A percentile compares a stretch with the other conserved stretches of the same genome.
phyloP scores from a whole-genome alignment of 2,113 vertebrate genomes.

The Xenopus laevis region DNA sequence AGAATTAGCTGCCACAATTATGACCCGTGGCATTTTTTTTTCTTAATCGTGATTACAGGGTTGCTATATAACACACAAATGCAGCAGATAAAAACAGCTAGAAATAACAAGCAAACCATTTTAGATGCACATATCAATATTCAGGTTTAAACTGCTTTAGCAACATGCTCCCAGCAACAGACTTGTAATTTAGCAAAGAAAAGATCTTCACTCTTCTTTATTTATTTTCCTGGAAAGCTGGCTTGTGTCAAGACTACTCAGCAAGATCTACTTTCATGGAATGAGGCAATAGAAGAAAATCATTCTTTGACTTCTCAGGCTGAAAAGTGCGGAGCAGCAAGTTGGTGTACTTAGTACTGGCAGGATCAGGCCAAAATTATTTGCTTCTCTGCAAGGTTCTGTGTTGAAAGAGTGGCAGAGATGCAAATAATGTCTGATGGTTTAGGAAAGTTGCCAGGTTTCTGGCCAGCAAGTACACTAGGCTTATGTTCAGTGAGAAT shows the following conservation, averaged over 20 bases:
- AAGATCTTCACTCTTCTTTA: too few species aligned
- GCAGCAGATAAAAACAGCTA: too few species aligned
- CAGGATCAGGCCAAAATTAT: neutral
- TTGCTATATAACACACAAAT: too few species aligned
- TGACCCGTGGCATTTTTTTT: too few species aligned
- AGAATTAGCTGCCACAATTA: too few species aligned
- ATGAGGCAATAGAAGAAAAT: slow-evolving; percentile 1
- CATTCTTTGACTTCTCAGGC: slow-evolving; percentile 39
- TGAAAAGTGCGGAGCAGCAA: slow-evolving; percentile 7
- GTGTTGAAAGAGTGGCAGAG: slow-evolving; percentile 28
- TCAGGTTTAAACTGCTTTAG: too few species aligned
- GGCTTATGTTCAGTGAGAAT: slow-evolving; percentile 43
- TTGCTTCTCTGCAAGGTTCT: slow-evolving; percentile 35
- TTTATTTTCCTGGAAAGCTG: slow-evolving; percentile 25
- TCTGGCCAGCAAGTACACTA: neutral
- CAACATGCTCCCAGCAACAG: too few species aligned
- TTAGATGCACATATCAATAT: too few species aligned
- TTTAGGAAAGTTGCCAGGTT: slow-evolving; percentile 16
- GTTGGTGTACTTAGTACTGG: slow-evolving; percentile 25
- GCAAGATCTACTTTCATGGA: slow-evolving; percentile 42
- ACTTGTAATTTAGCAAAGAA: too few species aligned
- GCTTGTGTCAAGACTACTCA: neutral
- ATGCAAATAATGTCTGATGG: slow-evolving; percentile 29
- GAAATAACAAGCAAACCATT: too few species aligned
- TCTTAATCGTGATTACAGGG: too few species aligned